Conservation (phyloP, 2,113 vertebrate genomes). For the Procapra przewalskii region DNA sequence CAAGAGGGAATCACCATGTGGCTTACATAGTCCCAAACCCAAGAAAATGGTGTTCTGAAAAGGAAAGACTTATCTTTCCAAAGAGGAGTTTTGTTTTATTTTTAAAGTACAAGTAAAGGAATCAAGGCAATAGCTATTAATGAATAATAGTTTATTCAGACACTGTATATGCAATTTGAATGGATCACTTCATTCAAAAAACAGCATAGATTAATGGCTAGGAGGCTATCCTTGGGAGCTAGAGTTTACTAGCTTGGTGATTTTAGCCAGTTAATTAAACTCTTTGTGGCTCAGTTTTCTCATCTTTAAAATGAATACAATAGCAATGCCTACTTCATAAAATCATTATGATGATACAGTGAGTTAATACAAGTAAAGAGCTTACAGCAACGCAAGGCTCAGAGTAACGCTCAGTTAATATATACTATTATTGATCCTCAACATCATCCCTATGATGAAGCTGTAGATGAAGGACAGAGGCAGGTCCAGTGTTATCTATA, state of each 20-base stretch:
- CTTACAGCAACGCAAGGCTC: not conserved
- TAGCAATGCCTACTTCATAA: not conserved
- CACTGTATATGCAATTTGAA: not conserved
- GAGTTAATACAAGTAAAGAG: not conserved
- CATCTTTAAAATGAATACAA: not conserved
- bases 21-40: not conserved
- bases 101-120: not conserved
- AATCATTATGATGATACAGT: not conserved
- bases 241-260: not conserved
- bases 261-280: not conserved
- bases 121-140: not conserved
- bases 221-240: not conserved
- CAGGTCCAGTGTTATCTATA: not conserved
- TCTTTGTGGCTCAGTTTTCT: constrained; percentile 4
- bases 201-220: not conserved
- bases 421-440: not conserved
- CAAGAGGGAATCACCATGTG: too few species aligned
- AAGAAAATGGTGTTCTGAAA: not conserved
- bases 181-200: not conserved
- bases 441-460: not conserved
- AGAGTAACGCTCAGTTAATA: not conserved
- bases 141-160: not conserved
- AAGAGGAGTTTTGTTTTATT: not conserved
- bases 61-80: not conserved
- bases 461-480: not conserved